phyloP scores from a whole-genome alignment of 2,797 vertebrate genomes.

The Ficedula albicollis region DNA sequence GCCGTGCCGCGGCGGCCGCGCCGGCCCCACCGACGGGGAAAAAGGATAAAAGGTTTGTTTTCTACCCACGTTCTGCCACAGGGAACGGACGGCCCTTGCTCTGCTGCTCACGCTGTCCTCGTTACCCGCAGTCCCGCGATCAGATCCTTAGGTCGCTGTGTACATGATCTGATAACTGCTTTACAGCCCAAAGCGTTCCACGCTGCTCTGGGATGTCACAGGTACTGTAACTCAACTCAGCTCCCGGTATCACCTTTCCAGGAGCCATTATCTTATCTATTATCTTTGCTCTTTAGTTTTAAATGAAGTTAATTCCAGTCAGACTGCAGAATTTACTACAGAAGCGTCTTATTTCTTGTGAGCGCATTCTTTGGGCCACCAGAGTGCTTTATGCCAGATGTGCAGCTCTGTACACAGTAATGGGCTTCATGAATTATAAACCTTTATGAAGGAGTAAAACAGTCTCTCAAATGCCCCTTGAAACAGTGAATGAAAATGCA shows the following conservation, averaged over 20 bases:
- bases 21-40: background rate
- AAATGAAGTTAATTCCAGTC: slow-evolving; percentile 14
- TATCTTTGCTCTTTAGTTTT: slow-evolving; percentile 41
- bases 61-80: background rate
- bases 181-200: background rate
- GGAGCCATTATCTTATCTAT: slow-evolving; percentile 12
- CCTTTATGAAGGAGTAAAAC: slow-evolving; percentile 40
- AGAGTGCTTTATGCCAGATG: slow-evolving; percentile 13
- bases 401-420: background rate
- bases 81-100: background rate
- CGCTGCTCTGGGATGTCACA: background rate
- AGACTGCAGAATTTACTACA: background rate
- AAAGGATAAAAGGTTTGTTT: background rate
- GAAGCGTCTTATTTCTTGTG: slow-evolving; percentile 28
- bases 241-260: slow-evolving; percentile 20
- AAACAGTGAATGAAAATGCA: slow-evolving; percentile 22
- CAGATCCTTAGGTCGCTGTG: background rate
- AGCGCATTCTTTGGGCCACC: slow-evolving; percentile 10
- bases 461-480: slow-evolving; percentile 25
- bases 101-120: background rate
- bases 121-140: background rate
- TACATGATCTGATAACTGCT: background rate
- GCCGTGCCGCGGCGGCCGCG: background rate
- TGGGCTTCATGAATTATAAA: slow-evolving; percentile 28
- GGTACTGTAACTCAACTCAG: slow-evolving; percentile 13